Percentiles rank a stretch among this genome's conserved stretches.
These are phyloP conservation scores for Bombycilla garrulus DNA, from an alignment of 2,113 vertebrate species.

Conservation along the genomic window DNA sequence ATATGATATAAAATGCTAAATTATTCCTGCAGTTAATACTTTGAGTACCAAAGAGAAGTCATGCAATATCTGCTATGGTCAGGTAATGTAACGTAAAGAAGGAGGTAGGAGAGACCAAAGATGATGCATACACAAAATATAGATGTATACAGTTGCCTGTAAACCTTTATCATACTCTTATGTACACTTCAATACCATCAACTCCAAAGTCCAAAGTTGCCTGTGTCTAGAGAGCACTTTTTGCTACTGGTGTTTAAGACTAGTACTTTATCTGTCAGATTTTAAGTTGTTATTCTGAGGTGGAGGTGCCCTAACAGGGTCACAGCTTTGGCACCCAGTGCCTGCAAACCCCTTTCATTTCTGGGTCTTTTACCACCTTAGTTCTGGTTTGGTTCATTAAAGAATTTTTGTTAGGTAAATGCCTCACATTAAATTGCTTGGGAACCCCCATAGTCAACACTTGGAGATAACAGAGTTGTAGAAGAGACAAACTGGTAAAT, in stretches of 20 bases:
- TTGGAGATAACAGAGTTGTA: background rate
- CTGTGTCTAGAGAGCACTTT: background rate
- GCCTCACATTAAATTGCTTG: background rate
- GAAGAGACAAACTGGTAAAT: background rate
- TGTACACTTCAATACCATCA: background rate
- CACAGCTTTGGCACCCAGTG: background rate
- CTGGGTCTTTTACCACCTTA: background rate
- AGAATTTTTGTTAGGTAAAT: background rate
- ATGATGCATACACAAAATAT: background rate
- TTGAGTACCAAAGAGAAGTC: background rate
- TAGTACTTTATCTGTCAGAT: background rate
- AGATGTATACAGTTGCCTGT: background rate
- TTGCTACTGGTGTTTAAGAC: background rate
- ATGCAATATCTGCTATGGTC: background rate
- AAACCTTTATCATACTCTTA: background rate
- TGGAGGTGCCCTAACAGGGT: background rate
- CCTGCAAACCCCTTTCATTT: background rate
- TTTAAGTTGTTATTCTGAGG: background rate
- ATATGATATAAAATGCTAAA: background rate
- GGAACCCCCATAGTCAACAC: background rate
- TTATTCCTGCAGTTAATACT: background rate
- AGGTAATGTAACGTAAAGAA: background rate
- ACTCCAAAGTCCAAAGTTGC: background rate
- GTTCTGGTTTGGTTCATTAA: background rate
- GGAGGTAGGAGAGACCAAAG: background rate